These are phyloP conservation scores for Lipophrys pholis DNA, from an alignment of 2,113 vertebrate genomes.

Conservation along the genomic window DNA sequence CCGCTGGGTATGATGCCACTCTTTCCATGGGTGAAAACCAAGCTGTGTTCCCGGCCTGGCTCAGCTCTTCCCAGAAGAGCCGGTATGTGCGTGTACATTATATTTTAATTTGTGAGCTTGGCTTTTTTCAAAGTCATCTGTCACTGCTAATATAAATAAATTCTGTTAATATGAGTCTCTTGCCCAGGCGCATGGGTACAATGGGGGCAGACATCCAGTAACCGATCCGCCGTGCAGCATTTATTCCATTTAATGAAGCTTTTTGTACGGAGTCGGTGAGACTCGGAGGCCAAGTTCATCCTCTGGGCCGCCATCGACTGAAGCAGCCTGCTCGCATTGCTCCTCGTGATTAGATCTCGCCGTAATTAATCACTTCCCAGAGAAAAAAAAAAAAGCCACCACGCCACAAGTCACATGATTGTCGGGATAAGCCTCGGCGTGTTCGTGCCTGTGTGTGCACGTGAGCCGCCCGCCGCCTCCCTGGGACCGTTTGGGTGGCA, in stretches of 20 bases:
- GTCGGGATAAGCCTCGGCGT: conserved; percentile 1
- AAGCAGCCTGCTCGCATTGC: conserved; percentile 48
- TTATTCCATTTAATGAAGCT: conserved; percentile 46
- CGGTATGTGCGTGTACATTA: conserved; percentile 9
- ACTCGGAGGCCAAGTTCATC: neutral
- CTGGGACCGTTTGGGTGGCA: conserved; percentile 48
- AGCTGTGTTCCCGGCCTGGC: conserved; percentile 24
- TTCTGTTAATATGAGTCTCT: conserved; percentile 27
- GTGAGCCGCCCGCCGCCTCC: conserved; percentile 16
- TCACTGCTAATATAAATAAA: conserved; percentile 36
- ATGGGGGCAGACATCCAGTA: conserved; percentile 26
- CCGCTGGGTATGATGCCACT: conserved; percentile 36
- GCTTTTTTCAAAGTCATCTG: conserved; percentile 20
- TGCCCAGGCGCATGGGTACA: neutral
- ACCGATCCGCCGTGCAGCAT: conserved; percentile 19
- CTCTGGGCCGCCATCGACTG: conserved; percentile 10
- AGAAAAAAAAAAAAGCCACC: no score
- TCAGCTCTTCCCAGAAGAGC: neutral
- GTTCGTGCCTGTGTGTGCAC: neutral
- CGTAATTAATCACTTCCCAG: conserved; percentile 37
- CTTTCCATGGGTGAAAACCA: conserved; percentile 56
- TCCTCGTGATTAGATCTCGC: conserved; percentile 32
- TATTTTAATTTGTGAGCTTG: conserved; percentile 10
- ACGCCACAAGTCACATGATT: conserved; percentile 12
- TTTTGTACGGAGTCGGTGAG: conserved; percentile 2